Evolutionary conservation across 2,888 invertebrate genomes (phyloP).

Genomic region (Diarsia mendica): DNA sequence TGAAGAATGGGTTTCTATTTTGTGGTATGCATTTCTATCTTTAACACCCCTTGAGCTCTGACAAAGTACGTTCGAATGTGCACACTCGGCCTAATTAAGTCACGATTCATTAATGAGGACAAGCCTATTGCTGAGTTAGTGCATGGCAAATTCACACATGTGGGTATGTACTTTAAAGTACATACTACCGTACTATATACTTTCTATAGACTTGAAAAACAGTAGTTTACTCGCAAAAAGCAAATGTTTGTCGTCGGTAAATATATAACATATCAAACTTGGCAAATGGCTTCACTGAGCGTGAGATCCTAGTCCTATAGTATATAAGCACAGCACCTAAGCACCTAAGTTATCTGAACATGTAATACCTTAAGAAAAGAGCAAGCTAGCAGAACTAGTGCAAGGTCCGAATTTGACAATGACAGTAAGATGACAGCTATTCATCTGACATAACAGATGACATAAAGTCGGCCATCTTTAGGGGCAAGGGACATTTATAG

Average conservation of each 20-base stretch:
- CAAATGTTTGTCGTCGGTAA: neutral
- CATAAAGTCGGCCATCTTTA: neutral
- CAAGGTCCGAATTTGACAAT: too few relatives aligned
- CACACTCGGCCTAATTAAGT: conserved; percentile 20
- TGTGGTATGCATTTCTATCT: neutral
- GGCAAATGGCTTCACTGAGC: neutral
- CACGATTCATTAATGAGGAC: neutral
- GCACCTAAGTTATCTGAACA: too few relatives aligned
- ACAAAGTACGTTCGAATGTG: neutral
- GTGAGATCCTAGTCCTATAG: too few relatives aligned
- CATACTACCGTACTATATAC: neutral
- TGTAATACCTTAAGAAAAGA: too few relatives aligned
- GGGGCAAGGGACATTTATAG: neutral
- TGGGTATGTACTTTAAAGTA: neutral
- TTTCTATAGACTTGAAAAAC: too few relatives aligned
- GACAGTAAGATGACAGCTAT: neutral
- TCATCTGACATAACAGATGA: neutral
- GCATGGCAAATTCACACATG: neutral
- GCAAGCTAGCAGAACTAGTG: too few relatives aligned
- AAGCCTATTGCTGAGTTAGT: neutral
- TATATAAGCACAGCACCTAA: too few relatives aligned
- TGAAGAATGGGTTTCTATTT: conserved; percentile 23
- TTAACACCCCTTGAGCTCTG: neutral
- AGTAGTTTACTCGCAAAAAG: neutral
- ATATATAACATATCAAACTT: neutral